Evolutionary conservation across 2,888 invertebrate genomes (phyloP).

Genomic region (Parapristionchus giblindavisi): DNA sequence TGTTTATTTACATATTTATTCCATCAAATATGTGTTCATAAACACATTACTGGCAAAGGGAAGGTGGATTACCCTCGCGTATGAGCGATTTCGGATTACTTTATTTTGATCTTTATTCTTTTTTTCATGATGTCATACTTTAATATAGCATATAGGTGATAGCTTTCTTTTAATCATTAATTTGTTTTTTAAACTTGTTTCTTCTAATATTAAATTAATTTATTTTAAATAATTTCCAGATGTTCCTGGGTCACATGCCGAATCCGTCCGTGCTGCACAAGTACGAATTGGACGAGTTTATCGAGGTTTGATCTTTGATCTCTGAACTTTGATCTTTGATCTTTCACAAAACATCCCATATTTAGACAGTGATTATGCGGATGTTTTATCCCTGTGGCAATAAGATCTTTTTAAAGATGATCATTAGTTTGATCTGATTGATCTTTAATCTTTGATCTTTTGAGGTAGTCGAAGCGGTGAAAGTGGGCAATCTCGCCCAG

Average conservation of each 20-base stretch:
- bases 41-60: no score
- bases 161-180: no score
- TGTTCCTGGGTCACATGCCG: constrained; percentile 96
- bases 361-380: no score
- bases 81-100: no score
- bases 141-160: no score
- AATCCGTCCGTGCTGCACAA: constrained; percentile 82
- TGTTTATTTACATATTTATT: no score
- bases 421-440: neutral
- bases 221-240: constrained; percentile 71
- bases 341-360: neutral
- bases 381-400: neutral
- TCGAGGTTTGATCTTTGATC: constrained; percentile 76
- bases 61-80: no score
- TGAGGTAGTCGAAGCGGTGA: constrained; percentile 55
- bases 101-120: no score
- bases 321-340: neutral
- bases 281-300: constrained; percentile 89
- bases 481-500: constrained; percentile 81
- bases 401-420: neutral
- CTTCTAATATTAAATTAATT: neutral
- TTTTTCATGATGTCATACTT: no score
- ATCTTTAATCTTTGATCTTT: constrained; percentile 9
- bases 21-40: no score
- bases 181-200: no score